Evolutionary conservation across 2,113 vertebrate genomes (phyloP).

Genomic region (Mandrillus leucophaeus): DNA sequence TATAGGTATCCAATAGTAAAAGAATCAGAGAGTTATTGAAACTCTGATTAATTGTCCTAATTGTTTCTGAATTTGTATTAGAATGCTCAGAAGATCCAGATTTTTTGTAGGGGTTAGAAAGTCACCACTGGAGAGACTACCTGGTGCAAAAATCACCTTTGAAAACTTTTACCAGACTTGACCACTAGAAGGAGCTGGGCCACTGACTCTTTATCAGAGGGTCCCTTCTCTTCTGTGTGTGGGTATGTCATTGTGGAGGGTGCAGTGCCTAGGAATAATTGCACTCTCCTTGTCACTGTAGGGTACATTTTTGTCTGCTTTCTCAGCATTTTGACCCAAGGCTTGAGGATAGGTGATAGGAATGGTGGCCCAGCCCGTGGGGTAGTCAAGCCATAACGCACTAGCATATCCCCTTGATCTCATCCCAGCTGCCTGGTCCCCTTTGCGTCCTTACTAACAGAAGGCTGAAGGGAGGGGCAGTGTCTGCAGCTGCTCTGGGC

Average conservation of each 20-base stretch:
- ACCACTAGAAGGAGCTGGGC: constrained; percentile 69
- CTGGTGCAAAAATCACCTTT: constrained; percentile 5
- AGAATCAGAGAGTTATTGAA: constrained; percentile 14
- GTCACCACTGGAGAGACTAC: background rate
- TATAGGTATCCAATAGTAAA: background rate
- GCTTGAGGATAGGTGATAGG: background rate
- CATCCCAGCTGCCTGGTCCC: background rate
- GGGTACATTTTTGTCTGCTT: background rate
- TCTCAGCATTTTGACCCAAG: background rate
- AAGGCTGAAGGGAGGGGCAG: constrained; percentile 46
- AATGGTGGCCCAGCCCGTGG: background rate
- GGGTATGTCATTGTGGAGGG: background rate
- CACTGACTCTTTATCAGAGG: background rate
- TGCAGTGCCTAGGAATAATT: background rate
- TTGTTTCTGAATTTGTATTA: constrained; percentile 41
- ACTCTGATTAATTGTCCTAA: background rate
- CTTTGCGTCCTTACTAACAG: background rate
- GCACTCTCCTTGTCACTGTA: background rate
- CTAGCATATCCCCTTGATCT: background rate
- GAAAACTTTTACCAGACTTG: constrained; percentile 51
- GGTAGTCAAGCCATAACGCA: background rate
- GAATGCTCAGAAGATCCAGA: background rate
- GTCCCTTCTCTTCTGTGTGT: background rate
- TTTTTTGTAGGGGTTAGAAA: background rate
- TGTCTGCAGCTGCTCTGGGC: constrained; percentile 66